A percentile compares a stretch with the other conserved stretches of the same genome.
These are phyloP conservation scores for Sinocyclocheilus rhinocerous DNA, from an alignment of 2,113 vertebrate species.

Conservation along the genomic window DNA sequence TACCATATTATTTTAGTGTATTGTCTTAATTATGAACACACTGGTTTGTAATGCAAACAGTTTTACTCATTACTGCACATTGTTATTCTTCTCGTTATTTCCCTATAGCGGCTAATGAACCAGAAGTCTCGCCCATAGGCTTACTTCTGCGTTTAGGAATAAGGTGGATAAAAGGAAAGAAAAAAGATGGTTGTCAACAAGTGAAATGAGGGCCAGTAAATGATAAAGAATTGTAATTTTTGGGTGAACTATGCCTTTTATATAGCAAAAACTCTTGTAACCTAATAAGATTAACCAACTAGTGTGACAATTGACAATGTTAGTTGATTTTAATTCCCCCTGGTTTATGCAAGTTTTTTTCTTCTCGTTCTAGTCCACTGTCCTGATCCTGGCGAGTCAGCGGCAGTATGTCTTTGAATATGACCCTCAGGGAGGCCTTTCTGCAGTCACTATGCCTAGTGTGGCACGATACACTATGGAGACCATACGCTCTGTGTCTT, in stretches of 20 bases:
- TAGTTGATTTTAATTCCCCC: slow-evolving; percentile 43
- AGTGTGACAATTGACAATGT: background rate
- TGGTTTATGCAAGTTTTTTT: slow-evolving; percentile 44
- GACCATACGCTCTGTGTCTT: slow-evolving; percentile 95
- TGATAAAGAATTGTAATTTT: too few relatives aligned
- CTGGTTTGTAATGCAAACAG: background rate
- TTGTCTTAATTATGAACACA: background rate
- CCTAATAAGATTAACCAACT: background rate
- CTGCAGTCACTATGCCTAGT: slow-evolving; percentile 96
- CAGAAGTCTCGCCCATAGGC: too few relatives aligned
- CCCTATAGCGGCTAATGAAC: too few relatives aligned
- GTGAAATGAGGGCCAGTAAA: too few relatives aligned
- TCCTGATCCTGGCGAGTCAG: slow-evolving; percentile 96
- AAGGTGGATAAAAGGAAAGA: too few relatives aligned
- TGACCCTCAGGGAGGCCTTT: slow-evolving; percentile 89
- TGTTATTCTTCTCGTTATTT: too few relatives aligned
- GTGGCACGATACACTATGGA: slow-evolving; percentile 97
- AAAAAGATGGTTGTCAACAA: too few relatives aligned
- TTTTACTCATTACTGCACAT: too few relatives aligned
- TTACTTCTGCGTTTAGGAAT: too few relatives aligned
- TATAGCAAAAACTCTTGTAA: background rate
- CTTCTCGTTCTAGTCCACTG: slow-evolving; percentile 86
- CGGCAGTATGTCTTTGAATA: slow-evolving; percentile 98
- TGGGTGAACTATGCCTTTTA: background rate
- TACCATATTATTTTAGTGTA: too few relatives aligned